phyloP scores from a whole-genome alignment of 1,140 invertebrate genomes.

The Pseudomyrmex flavicornis region DNA sequence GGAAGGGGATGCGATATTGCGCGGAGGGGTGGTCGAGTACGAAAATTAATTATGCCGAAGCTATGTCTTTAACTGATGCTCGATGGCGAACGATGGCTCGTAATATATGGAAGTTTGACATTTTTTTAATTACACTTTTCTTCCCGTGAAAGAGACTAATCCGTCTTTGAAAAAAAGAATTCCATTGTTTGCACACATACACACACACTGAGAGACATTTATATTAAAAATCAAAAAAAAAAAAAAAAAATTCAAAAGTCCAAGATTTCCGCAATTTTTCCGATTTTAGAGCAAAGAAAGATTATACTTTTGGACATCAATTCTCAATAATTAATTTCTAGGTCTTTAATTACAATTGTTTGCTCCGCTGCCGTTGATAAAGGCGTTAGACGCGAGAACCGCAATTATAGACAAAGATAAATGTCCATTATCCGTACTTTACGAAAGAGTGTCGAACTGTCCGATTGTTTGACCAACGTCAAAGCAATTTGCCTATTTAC shows the following conservation, averaged over 20 bases:
- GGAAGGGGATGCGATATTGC: slow-evolving; percentile 9
- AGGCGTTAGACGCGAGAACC: no score
- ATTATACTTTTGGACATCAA: neutral
- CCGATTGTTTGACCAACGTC: slow-evolving; percentile 53
- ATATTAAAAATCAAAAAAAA: neutral
- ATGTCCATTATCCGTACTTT: slow-evolving; percentile 23
- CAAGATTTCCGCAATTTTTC: no score
- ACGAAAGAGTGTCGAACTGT: slow-evolving; percentile 1
- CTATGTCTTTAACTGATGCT: slow-evolving; percentile 14
- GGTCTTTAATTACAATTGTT: neutral
- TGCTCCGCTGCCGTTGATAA: neutral
- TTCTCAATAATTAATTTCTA: neutral
- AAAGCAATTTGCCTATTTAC: slow-evolving; percentile 60
- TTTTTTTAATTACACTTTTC: neutral
- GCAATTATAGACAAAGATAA: slow-evolving; percentile 42
- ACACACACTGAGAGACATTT: neutral
- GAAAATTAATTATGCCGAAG: slow-evolving; percentile 52
- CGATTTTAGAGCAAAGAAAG: no score
- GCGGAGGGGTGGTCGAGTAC: neutral
- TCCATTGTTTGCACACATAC: neutral
- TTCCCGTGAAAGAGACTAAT: neutral
- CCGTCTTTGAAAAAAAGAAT: neutral
- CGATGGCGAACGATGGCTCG: neutral
- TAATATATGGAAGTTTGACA: neutral
- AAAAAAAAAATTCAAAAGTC: no score